Base-by-base conservation (phyloP, 2,113 vertebrate species). In the Todiramphus saurophagus region DNA sequence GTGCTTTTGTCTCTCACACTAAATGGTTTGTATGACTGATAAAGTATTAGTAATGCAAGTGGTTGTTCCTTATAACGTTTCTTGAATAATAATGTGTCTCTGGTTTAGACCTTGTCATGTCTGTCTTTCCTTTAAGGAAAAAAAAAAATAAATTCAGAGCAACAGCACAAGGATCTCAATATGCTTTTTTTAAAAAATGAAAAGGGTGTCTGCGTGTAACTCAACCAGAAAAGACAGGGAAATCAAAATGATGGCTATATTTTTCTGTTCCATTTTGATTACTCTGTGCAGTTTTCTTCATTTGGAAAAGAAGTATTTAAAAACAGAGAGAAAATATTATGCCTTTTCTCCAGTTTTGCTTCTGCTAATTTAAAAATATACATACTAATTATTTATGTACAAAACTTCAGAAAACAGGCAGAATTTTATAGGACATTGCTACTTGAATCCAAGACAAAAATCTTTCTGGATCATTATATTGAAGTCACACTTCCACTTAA, bases 11-110 rank as follows among this genome's bases (percentile, higher is more conserved):
- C 8, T 95, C 37, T 81, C 30, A 23, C 5, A 6, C 33, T 68
- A 83, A 93, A 70, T 56, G 37, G 35, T 92, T 87, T 89, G 44
- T 53, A 31, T 84, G 83, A 94, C 87, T 91, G 68, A 91, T 96
- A 31, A 76, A 75, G 33, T 88, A 69, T 91, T 93, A 91, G 83
- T 74, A 90, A 96, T 83, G 82, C 89, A 87, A 94, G 83, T 58
- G 50, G 62, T 66, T 79, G n/a, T 76, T 92, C 76, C 55, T 75
- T 69, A 41, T 30, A 89, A 92, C 16, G 21, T 62, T 93, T 62
- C 80, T 76, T 96, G 92, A 93, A 86, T 92, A 53, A 28, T 80
- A 94, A 96, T 90, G 23, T 3, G 2, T 76, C 82, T 68, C 50
- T 93, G 58, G 27, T 81, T 81, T 60, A 94, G 72, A 77, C 50